phyloP scores from a whole-genome alignment of 1,140 invertebrate species.

The Marisa cornuarietis region DNA sequence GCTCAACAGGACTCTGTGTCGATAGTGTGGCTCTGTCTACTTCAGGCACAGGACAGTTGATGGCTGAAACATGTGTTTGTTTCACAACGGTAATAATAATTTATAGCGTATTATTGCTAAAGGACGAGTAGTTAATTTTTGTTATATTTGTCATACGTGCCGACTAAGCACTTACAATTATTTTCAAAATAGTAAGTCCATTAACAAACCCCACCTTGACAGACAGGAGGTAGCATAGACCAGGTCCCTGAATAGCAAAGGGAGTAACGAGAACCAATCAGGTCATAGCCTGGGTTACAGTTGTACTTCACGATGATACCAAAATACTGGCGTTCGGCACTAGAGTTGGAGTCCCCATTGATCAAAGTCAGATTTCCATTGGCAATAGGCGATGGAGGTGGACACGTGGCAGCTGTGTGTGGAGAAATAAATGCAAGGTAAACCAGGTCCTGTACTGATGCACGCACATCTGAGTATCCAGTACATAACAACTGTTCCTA shows the following conservation, averaged over 20 bases:
- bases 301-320: background rate
- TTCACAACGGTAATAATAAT: no score
- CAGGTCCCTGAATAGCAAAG: background rate
- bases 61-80: background rate
- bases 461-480: no score
- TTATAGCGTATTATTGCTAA: no score
- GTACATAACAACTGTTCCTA: no score
- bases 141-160: background rate
- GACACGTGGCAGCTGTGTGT: no score
- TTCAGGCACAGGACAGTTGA: slow-evolving; percentile 2
- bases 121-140: background rate
- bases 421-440: no score
- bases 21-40: background rate
- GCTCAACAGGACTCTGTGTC: background rate
- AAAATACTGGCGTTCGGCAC: background rate
- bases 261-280: background rate
- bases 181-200: background rate
- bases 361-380: no score
- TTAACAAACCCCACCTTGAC: background rate
- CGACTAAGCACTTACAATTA: background rate
- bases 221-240: background rate
- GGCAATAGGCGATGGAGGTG: no score
- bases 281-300: slow-evolving; percentile 6
- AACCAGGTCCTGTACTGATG: no score
- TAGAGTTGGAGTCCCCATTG: no score